A percentile compares a stretch with the other conserved stretches of the same genome.
Evolutionary conservation across 2,797 vertebrate species (phyloP).

Genomic region (Eremophila alpestris): DNA sequence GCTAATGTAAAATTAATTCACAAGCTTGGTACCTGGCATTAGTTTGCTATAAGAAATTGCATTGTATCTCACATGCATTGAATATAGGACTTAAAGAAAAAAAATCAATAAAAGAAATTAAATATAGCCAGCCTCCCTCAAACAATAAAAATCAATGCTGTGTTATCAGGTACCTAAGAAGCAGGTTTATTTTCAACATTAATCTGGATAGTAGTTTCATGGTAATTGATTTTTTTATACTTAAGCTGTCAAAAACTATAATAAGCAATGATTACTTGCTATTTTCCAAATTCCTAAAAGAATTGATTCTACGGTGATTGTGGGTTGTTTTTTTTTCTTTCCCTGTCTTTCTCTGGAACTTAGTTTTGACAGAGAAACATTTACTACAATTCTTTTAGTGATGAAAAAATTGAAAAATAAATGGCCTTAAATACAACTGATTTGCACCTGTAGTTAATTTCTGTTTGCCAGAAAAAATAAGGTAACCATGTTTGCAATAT

Average conservation of each 20-base stretch:
- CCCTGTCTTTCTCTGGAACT: neutral
- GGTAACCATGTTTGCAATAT: neutral
- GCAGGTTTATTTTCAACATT: slow-evolving; percentile 72
- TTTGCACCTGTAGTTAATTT: neutral
- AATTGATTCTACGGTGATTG: slow-evolving; percentile 18
- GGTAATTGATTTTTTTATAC: slow-evolving; percentile 73
- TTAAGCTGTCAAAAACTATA: slow-evolving; percentile 72
- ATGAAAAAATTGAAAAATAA: slow-evolving; percentile 40
- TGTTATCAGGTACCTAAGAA: slow-evolving; percentile 66
- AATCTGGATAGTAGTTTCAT: slow-evolving; percentile 72
- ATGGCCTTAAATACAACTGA: neutral
- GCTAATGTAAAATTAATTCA: slow-evolving; percentile 66
- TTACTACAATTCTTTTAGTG: neutral
- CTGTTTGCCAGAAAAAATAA: neutral
- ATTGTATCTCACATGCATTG: slow-evolving; percentile 59
- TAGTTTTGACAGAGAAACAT: slow-evolving; percentile 16
- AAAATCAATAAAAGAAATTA: slow-evolving; percentile 75
- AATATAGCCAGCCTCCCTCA: slow-evolving; percentile 71
- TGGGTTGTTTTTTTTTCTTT: neutral
- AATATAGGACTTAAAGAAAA: slow-evolving; percentile 58
- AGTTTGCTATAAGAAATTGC: slow-evolving; percentile 59
- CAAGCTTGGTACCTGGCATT: slow-evolving; percentile 26
- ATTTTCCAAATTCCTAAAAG: slow-evolving; percentile 70
- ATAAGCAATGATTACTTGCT: slow-evolving; percentile 72
- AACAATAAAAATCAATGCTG: slow-evolving; percentile 75